Base-by-base conservation (phyloP, 30 jellyfish, hydroid and myxozoan species). In the Turritopsis dohrnii region DNA sequence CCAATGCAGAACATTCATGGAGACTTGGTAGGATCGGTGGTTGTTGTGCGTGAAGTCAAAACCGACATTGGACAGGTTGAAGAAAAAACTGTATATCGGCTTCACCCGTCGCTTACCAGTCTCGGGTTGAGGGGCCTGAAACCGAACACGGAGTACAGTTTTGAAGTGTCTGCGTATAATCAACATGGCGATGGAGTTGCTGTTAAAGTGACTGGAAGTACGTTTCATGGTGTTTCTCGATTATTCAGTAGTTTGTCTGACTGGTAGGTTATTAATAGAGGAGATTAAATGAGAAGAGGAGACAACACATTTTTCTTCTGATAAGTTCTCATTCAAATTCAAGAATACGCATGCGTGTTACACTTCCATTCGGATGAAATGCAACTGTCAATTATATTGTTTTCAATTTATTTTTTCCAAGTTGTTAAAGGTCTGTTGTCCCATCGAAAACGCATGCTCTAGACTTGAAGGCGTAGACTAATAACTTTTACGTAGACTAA, bases 151-250 rank as follows among this genome's bases (percentile, higher is more conserved):
- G 54, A 28, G 25, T 84, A 84, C 52, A 5, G 31, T 71, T 31
- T 90, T n/a, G 86, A 74, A 71, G 89, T 87, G 23, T 72, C 69
- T 84, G 97, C 96, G 18, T 90, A 82, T 18, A 91, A 87, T 71
- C 90, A 86, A 71, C 84, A 87, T 41, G 97, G 97, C 23, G 93
- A 53, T 54, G 96, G 97, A 17, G 91, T 81, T n/a, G 76, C 96
- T 53, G 84, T 84, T 80, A 25, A 0, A 1, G 65, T 52, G 29
- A 80, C 28, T 16, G 87, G 52, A 52, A 53, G 87, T 80, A 76
- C 41, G 27, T 23, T 5, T 41, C 13, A 13, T 41, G 60, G 5
- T 41, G 5, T 41, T 41, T 41, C 60, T 41, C 60, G 60, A 41
- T 41, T 41, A 41, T 41, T 41, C 13, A 41, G 13, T 41, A 5